Evolutionary conservation across 2,113 vertebrate species (phyloP), one percentile per base, ranked within the genome.

Genomic region (Ovis canadensis): DNA sequence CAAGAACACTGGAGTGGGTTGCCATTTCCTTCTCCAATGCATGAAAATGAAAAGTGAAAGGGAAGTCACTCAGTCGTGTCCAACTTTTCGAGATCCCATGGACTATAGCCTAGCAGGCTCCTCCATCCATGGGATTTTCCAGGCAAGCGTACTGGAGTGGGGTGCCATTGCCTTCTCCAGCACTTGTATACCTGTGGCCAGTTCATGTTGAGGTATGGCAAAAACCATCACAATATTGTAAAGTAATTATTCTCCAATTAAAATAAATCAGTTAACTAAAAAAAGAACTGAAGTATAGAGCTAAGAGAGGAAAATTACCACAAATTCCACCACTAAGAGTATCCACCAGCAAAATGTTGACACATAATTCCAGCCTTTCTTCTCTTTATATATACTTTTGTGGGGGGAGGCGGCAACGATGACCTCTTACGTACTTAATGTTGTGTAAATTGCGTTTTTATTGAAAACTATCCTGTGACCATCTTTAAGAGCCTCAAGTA

Each of bases 61-160:
- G 1, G 8, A 57, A 59, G 57, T 27, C 4, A 25, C 57, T 59
- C 23, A 59, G 57, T 59, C 10, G 0, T 27, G 57, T 27, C 57
- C 0, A 10, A 27, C 55, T 57, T 9, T 59, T 59, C 4, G 1
- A 4, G 3, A 25, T 0, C 55, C 55, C 55, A 57, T 57, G 55
- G 55, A 57, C 55, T 27, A 1, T 9, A 59, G 57, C 57, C 57
- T 0, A 5, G 4, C 57, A 59, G 57, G 23, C 23, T 59, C 9
- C 57, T 27, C 57, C 23, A 1, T 1, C 57, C 23, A 11, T 59
- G 57, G 23, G 57, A 59, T 59, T 59, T 27, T 11, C 57, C 57
- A 59, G 57, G 57, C 10, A 10, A 59, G 57, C 11, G 57, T 1
- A 27, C 57, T 59, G 57, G 57, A 59, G 57, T 5, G 57, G 10